Base-by-base conservation (phyloP, 1,140 invertebrate genomes). In the Cydia strobilella region DNA sequence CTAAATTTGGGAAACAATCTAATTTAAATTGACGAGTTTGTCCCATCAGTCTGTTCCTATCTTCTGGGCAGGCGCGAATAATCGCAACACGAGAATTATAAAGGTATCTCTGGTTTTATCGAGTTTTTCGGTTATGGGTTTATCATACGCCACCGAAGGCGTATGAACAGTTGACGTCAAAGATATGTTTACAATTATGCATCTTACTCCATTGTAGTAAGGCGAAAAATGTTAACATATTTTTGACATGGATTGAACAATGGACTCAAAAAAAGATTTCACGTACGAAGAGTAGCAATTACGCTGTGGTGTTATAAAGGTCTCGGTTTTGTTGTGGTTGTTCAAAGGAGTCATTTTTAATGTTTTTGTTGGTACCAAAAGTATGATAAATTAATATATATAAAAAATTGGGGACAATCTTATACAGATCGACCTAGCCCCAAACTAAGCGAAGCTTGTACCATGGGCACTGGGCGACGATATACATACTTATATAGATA, bases 71-170 rank as follows among this genome's bases (percentile, higher is more conserved):
- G 79, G 82, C 82, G 83, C 77, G 86, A 85, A 89, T 80, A 83
- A 90, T 87, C 81, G 84, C 82, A 79, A 75, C 72, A 72, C 72
- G 75, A 72, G 79, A 76, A 79, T 82, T 82, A 80, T 80, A 81
- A 78, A 80, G 73, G 77, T 80, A 81, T 82, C 78, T 77, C 54
- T 9, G 31, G n/a, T 69, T 69, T 69, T 69, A 69, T 69, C 65
- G 65, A 69, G 65, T 69, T 69, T 69, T 69, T 69, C 65, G 65
- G 65, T 69, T 69, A 69, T 69, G 31, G 65, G 65, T 69, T 69
- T 69, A 69, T 69, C 65, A 69, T 69, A 69, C 65, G 13, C 31
- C 65, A 69, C 65, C 65, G 18, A 69, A 39, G 65, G 65, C 65
- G 15, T 10, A 63, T 45, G 13, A 15, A 12, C 13, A 4, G 12